Conservation (phyloP, 2,888 invertebrate genomes). For the Torymus tubicola region DNA sequence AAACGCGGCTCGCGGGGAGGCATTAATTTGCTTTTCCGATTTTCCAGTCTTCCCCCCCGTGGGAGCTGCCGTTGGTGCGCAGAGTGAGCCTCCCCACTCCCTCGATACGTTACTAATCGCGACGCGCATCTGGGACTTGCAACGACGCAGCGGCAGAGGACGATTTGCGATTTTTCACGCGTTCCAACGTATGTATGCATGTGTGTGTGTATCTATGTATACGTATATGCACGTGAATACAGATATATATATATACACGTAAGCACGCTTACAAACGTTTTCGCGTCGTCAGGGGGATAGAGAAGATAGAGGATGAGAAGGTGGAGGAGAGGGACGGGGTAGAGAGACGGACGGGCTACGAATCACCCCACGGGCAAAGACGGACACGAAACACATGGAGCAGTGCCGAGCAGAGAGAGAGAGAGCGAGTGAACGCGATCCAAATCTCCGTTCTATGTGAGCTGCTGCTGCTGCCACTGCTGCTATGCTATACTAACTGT, state of each 20-base stretch:
- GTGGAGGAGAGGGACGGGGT: background rate
- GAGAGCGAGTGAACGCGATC: constrained; percentile 51
- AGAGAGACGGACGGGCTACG: constrained; percentile 53
- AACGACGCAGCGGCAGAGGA: background rate
- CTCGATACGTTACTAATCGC: constrained; percentile 21
- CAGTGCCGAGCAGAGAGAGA: constrained; percentile 44
- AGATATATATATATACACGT: too few species aligned
- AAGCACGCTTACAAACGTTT: background rate
- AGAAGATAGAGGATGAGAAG: background rate
- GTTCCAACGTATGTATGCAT: background rate
- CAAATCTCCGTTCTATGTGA: constrained; percentile 51
- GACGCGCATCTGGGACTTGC: constrained; percentile 26
- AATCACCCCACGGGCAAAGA: constrained; percentile 62
- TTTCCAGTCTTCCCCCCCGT: constrained; percentile 27
- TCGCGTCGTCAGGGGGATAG: background rate
- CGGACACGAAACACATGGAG: constrained; percentile 62
- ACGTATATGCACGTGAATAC: too few species aligned
- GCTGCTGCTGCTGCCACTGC: too few species aligned
- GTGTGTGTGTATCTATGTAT: too few species aligned
- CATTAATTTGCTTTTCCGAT: constrained; percentile 43
- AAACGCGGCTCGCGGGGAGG: background rate
- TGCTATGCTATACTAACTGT: too few species aligned
- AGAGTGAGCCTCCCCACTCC: too few species aligned
- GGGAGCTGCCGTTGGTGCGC: too few species aligned
- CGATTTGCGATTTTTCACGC: constrained; percentile 27